Conservation (phyloP, 2,888 invertebrate genomes). For the Mamestra brassicae region DNA sequence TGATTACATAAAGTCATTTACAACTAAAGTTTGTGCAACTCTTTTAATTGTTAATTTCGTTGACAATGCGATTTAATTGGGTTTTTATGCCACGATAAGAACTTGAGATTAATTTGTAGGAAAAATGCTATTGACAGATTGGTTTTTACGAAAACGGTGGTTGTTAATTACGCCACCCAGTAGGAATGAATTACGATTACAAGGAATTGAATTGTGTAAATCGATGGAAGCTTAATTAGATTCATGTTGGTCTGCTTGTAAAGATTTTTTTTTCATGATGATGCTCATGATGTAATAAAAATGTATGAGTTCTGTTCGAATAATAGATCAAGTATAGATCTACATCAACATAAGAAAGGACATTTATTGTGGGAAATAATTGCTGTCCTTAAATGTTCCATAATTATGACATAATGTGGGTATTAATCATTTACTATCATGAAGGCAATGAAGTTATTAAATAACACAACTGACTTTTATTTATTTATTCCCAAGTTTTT, state of each 20-base stretch:
- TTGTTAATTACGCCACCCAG: slow-evolving; percentile 31
- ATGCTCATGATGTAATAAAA: too few relatives aligned
- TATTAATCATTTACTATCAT: background rate
- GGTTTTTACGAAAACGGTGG: slow-evolving; percentile 25
- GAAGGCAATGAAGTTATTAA: background rate
- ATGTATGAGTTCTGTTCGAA: too few relatives aligned
- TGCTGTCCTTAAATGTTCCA: background rate
- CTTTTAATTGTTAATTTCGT: slow-evolving; percentile 40
- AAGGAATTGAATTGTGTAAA: slow-evolving; percentile 20
- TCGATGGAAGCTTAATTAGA: slow-evolving; percentile 5
- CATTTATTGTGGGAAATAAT: background rate
- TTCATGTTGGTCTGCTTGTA: background rate
- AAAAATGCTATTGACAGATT: slow-evolving; percentile 47
- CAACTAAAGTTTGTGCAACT: slow-evolving; percentile 27
- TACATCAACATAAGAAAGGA: background rate
- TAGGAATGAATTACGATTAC: background rate
- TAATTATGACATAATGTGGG: slow-evolving; percentile 12
- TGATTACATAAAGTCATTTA: slow-evolving; percentile 49
- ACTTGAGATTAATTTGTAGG: slow-evolving; percentile 41
- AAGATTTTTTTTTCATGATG: background rate
- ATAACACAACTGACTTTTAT: slow-evolving; percentile 1
- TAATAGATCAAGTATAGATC: background rate
- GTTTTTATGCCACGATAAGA: slow-evolving; percentile 44
- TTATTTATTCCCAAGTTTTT: background rate
- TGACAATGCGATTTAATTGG: slow-evolving; percentile 56